phyloP scores from a whole-genome alignment of 2,797 vertebrate species.

The Vipera ursinii region DNA sequence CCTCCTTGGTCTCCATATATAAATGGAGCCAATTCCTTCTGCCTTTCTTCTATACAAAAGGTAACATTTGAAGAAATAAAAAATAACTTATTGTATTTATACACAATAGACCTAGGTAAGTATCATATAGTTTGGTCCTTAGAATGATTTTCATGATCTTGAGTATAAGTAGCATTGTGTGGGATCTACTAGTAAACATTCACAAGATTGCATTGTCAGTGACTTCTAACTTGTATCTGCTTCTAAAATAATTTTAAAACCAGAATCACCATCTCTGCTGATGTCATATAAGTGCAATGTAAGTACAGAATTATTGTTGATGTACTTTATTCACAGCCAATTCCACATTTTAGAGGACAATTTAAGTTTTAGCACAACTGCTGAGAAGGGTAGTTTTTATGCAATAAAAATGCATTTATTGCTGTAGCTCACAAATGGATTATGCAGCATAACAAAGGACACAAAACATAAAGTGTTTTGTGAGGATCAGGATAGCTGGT shows the following conservation, averaged over 20 bases:
- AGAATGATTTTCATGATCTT: neutral
- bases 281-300: neutral
- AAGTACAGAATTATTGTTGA: neutral
- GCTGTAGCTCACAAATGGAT: neutral
- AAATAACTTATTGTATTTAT: neutral
- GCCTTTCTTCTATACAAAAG: neutral
- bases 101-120: neutral
- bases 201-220: no score
- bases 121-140: neutral
- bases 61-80: neutral
- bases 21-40: neutral
- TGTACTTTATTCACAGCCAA: neutral
- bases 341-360: neutral
- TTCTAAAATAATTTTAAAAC: neutral
- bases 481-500: neutral
- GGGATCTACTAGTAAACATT: neutral
- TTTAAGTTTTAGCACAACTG: neutral
- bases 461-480: neutral
- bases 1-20: neutral
- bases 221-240: neutral
- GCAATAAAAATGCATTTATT: neutral
- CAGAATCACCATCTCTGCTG: neutral
- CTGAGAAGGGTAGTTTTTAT: neutral
- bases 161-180: neutral
- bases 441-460: neutral